These are phyloP conservation scores for Serranus cabrilla DNA, from an alignment of 2,797 vertebrate genomes.

Conservation along the genomic window DNA sequence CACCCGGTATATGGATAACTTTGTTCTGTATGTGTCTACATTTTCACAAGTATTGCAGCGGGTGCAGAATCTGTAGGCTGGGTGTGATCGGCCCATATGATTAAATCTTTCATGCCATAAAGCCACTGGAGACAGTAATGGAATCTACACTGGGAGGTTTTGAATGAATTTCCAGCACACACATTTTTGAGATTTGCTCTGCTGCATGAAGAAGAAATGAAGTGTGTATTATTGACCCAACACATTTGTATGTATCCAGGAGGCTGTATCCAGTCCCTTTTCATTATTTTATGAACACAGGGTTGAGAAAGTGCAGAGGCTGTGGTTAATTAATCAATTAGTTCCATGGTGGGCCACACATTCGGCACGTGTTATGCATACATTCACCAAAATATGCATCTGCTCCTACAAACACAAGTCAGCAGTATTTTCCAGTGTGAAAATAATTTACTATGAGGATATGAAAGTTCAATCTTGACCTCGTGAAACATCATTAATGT, in stretches of 20 bases:
- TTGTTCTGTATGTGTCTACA: background rate
- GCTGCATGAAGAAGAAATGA: conserved; percentile 13
- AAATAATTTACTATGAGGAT: no score
- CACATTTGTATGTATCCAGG: background rate
- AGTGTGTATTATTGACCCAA: background rate
- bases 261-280: background rate
- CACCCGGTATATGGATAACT: background rate
- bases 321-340: conserved; percentile 13
- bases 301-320: background rate
- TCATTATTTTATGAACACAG: conserved; percentile 16
- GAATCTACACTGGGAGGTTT: conserved; percentile 7
- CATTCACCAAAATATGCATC: background rate
- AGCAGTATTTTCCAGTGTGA: background rate
- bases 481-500: no score
- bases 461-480: no score
- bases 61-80: background rate
- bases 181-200: conserved; percentile 15
- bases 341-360: background rate
- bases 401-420: background rate
- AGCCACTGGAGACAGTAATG: conserved; percentile 8
- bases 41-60: background rate
- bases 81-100: conserved; percentile 3
- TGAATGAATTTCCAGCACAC: background rate
- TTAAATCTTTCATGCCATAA: conserved; percentile 37
- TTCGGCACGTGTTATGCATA: background rate